Evolutionary conservation across 2,797 vertebrate species (phyloP).

Genomic region (Poecilia gillii): DNA sequence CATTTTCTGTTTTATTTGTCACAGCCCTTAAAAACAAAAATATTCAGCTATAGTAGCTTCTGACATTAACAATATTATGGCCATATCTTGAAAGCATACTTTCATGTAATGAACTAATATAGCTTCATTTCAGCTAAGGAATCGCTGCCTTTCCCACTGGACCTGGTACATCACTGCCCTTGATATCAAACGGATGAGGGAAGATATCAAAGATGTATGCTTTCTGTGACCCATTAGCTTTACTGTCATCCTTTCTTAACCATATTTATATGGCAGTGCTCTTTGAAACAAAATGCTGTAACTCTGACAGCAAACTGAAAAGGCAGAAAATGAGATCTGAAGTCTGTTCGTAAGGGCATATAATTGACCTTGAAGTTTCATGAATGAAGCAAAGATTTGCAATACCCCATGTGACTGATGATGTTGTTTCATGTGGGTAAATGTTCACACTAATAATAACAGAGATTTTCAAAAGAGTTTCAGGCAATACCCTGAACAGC

Average conservation of each 20-base stretch:
- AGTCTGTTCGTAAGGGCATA: slow-evolving; percentile 32
- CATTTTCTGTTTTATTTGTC: neutral
- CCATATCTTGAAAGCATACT: neutral
- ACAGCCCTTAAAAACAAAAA: neutral
- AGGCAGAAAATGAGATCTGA: slow-evolving; percentile 34
- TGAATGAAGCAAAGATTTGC: slow-evolving; percentile 27
- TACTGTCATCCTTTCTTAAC: slow-evolving; percentile 23
- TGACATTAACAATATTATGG: neutral
- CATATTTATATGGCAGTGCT: slow-evolving; percentile 14
- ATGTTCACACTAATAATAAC: slow-evolving; percentile 21
- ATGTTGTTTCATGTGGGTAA: slow-evolving; percentile 17
- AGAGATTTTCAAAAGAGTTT: slow-evolving; percentile 32
- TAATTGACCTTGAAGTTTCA: slow-evolving; percentile 47
- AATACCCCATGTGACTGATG: slow-evolving; percentile 11
- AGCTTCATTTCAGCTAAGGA: neutral
- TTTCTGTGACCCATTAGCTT: slow-evolving; percentile 8
- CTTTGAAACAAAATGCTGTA: slow-evolving; percentile 38
- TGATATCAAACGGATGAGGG: neutral
- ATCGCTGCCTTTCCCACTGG: neutral
- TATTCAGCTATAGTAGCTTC: no score
- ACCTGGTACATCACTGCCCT: neutral
- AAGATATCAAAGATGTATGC: neutral
- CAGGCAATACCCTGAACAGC: slow-evolving; percentile 27
- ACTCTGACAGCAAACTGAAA: slow-evolving; percentile 42
- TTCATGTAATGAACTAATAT: neutral